Percentiles rank a stretch among this genome's conserved stretches.
Evolutionary conservation across 2,113 vertebrate genomes (phyloP).

Genomic region (Cavia aperea): DNA sequence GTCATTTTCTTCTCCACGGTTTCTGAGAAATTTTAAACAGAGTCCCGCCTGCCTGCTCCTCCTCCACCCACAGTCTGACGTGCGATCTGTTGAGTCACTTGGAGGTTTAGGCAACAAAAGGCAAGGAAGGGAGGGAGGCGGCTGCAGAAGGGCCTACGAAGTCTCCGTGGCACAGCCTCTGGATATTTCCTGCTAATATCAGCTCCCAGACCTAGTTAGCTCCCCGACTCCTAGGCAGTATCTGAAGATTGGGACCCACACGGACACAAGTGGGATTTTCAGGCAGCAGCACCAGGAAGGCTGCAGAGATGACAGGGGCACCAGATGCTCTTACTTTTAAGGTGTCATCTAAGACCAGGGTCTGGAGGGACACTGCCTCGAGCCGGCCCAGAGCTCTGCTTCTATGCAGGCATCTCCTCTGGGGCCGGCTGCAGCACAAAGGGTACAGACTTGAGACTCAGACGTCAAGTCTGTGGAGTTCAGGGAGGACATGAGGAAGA

Average conservation of each 20-base stretch:
- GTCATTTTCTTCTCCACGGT: background rate
- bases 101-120: no score
- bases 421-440: background rate
- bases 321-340: background rate
- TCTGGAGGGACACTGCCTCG: background rate
- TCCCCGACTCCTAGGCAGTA: background rate
- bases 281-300: background rate
- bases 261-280: background rate
- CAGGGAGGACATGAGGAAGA: background rate
- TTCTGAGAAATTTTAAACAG: conserved; percentile 30
- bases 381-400: background rate
- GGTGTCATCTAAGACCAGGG: background rate
- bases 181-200: background rate
- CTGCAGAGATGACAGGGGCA: background rate
- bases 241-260: background rate
- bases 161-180: background rate
- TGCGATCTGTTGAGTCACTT: background rate
- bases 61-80: background rate
- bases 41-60: background rate
- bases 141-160: background rate
- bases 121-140: no score
- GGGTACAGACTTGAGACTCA: background rate
- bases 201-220: background rate
- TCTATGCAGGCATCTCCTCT: background rate
- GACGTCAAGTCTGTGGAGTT: no score